phyloP scores from a whole-genome alignment of 2,797 vertebrate genomes.

The Atherinosoma microstoma region DNA sequence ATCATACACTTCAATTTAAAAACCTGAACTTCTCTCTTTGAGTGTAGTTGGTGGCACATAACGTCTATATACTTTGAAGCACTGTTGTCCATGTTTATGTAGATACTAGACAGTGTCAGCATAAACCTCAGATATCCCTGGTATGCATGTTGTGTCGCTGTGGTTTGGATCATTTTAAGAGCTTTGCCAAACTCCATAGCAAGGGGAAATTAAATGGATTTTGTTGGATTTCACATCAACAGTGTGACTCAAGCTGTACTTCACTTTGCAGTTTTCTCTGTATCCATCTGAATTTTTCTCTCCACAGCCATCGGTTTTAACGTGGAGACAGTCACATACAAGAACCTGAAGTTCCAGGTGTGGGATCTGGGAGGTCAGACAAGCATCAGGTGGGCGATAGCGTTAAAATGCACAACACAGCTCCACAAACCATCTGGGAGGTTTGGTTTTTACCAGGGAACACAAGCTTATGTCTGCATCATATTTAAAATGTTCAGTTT shows the following conservation, averaged over 20 bases:
- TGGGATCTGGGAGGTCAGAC: conserved; percentile 99
- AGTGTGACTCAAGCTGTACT: neutral
- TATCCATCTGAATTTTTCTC: conserved; percentile 8
- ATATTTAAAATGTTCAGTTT: neutral
- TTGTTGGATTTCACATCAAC: neutral
- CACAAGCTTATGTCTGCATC: neutral
- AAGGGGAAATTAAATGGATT: neutral
- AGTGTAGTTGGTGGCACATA: too few species aligned
- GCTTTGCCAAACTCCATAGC: neutral
- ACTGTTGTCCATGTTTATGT: too few species aligned
- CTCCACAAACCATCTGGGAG: neutral
- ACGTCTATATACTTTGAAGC: too few species aligned
- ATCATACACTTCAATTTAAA: too few species aligned
- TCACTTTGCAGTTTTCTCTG: neutral
- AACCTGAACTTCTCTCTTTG: too few species aligned
- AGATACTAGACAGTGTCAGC: neutral
- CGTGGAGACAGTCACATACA: conserved; percentile 96
- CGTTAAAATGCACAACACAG: neutral
- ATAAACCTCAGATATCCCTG: neutral
- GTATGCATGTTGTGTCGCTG: neutral
- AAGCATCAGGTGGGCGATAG: conserved; percentile 90
- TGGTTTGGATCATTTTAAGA: neutral
- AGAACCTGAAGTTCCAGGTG: conserved; percentile 98
- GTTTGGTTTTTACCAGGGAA: neutral
- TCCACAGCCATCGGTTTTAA: conserved; percentile 97